These are phyloP conservation scores for Lucilia sericata DNA, from an alignment of 1,140 invertebrate species.

Conservation along the genomic window DNA sequence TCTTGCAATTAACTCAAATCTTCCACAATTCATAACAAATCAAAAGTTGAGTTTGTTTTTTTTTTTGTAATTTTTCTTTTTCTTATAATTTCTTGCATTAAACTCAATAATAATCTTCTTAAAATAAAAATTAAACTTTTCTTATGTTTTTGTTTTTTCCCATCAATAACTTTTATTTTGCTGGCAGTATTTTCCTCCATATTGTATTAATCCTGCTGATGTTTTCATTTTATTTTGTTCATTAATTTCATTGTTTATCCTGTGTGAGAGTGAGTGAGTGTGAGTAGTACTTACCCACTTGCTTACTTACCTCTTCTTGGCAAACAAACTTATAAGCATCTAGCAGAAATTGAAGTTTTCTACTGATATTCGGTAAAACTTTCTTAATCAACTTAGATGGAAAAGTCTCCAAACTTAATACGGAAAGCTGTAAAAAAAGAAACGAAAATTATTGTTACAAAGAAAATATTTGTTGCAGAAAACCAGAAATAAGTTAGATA, in stretches of 20 bases:
- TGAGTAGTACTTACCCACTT: background rate
- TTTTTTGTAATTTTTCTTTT: no score
- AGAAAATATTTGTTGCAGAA: background rate
- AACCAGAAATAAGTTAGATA: background rate
- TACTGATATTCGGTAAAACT: slow-evolving; percentile 56
- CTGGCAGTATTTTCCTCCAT: background rate
- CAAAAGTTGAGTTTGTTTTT: no score
- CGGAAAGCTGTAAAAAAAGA: slow-evolving; percentile 53
- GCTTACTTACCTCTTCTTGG: slow-evolving; percentile 61
- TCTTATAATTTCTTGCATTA: background rate
- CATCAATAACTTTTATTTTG: background rate
- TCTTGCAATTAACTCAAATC: no score
- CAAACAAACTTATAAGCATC: slow-evolving; percentile 60
- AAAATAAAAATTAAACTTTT: background rate
- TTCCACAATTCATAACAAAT: no score
- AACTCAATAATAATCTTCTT: background rate
- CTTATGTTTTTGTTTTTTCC: background rate
- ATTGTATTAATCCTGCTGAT: background rate
- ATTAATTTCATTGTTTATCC: background rate
- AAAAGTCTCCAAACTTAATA: slow-evolving; percentile 60
- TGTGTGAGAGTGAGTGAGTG: no score
- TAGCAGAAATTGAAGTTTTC: slow-evolving; percentile 49
- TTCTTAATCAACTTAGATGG: slow-evolving; percentile 62
- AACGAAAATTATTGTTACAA: background rate
- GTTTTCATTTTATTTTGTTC: background rate